Percentiles rank a stretch among this genome's conserved stretches.
phyloP scores from a whole-genome alignment of 2,797 vertebrate species.

The Hafferia zeledoni region DNA sequence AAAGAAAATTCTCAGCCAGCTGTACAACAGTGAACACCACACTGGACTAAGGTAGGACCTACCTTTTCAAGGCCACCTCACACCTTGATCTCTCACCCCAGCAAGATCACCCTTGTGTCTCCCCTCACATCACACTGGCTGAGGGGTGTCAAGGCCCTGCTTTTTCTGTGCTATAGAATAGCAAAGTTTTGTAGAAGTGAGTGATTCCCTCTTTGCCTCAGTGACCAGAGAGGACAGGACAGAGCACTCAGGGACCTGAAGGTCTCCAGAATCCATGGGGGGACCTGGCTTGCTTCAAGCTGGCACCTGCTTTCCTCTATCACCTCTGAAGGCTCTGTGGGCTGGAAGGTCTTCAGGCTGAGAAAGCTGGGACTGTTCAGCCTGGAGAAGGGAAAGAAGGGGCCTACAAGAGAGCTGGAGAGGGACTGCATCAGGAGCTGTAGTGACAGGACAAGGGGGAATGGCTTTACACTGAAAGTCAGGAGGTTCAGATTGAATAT shows the following conservation, averaged over 20 bases:
- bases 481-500: background rate
- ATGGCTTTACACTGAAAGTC: background rate
- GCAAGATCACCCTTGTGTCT: background rate
- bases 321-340: background rate
- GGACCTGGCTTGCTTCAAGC: background rate
- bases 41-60: slow-evolving; percentile 87
- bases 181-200: background rate
- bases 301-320: background rate
- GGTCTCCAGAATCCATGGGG: rapidly evolving
- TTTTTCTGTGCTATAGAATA: background rate
- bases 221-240: background rate
- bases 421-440: background rate
- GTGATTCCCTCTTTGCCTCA: background rate
- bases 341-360: background rate
- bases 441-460: background rate
- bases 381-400: too few species aligned
- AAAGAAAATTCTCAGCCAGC: slow-evolving; percentile 87
- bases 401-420: background rate
- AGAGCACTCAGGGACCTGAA: background rate
- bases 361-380: background rate
- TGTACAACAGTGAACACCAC: slow-evolving; percentile 81
- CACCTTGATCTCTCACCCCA: background rate
- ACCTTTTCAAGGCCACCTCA: background rate
- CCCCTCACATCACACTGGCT: background rate
- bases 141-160: background rate